phyloP scores from a whole-genome alignment of 2,888 invertebrate genomes.

The Leistus spinibarbis region DNA sequence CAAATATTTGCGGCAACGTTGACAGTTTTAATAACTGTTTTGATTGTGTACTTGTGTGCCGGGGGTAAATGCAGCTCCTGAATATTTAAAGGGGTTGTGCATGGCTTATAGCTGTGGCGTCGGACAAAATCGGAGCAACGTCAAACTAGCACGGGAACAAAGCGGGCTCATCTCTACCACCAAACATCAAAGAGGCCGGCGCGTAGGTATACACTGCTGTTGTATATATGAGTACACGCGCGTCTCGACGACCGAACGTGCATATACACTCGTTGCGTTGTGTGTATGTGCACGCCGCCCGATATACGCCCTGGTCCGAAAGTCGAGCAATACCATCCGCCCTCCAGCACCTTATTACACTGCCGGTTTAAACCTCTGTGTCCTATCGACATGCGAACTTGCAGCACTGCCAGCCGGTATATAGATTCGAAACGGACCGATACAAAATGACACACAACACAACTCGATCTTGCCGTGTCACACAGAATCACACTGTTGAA shows the following conservation, averaged over 20 bases:
- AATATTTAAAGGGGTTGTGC: constrained; percentile 53
- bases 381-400: neutral
- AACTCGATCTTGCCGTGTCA: neutral
- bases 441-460: neutral
- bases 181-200: constrained; percentile 51
- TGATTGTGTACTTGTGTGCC: constrained; percentile 48
- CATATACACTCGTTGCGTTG: neutral
- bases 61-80: constrained; percentile 44
- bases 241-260: neutral
- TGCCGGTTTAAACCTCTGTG: neutral
- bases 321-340: neutral
- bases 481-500: constrained; percentile 17
- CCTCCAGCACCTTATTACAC: constrained; percentile 7
- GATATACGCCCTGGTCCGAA: neutral
- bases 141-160: constrained; percentile 23
- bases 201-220: constrained; percentile 7
- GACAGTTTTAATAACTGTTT: constrained; percentile 52
- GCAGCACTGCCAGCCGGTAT: neutral
- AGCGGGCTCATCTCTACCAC: constrained; percentile 40
- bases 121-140: neutral
- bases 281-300: neutral
- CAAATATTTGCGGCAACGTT: constrained; percentile 45
- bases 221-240: neutral
- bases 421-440: neutral
- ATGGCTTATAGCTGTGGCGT: constrained; percentile 11